Base-by-base conservation (phyloP, 1,140 invertebrate genomes). In the Zaprionus ghesquierei region DNA sequence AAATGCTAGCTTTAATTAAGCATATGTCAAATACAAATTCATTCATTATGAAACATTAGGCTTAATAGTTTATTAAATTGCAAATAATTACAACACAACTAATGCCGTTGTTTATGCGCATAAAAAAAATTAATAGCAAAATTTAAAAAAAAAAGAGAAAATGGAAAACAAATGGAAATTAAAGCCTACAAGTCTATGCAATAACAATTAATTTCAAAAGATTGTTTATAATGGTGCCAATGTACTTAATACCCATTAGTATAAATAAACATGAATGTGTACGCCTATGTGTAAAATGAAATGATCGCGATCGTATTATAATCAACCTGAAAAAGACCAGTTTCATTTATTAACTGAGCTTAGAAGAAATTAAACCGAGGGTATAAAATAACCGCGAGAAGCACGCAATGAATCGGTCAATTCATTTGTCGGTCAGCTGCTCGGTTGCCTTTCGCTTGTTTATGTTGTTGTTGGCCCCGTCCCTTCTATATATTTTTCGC, bases 111-210 rank as follows among this genome's bases (percentile, higher is more conserved):
- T 18, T 68, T 55, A 15, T 54, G 64, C 23, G 56, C 29, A 76
- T 56, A 46, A 85, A 82, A 79, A 79, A 75, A 75, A 81, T 33
- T 60, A 69, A 49, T 70, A 15, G 77, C 65, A 72, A 70, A 58
- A 50, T 38, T 27, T 49, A 69, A 65, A 62, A 73, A 18, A 29
- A 29, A 8, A 29, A 9, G 5, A 23, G n/a, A 35, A 29, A 66
- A 29, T 50, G 2, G 56, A 69, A 81, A 79, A 77, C 51, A 72
- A 86, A 69, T 62, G 50, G 46, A 81, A 86, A 76, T 87, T 75
- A 85, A 72, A 49, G 63, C 22, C 55, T 64, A 60, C 77, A 79
- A 81, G 62, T 78, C 59, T 29, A 64, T 31, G 46, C n/a, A 68
- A 66, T 25, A 33, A 59, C n/a, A 35, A 38, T 35, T 29, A 49